These are phyloP conservation scores for Emydocephalus ijimae DNA, from an alignment of 2,113 vertebrate genomes.

Conservation along the genomic window DNA sequence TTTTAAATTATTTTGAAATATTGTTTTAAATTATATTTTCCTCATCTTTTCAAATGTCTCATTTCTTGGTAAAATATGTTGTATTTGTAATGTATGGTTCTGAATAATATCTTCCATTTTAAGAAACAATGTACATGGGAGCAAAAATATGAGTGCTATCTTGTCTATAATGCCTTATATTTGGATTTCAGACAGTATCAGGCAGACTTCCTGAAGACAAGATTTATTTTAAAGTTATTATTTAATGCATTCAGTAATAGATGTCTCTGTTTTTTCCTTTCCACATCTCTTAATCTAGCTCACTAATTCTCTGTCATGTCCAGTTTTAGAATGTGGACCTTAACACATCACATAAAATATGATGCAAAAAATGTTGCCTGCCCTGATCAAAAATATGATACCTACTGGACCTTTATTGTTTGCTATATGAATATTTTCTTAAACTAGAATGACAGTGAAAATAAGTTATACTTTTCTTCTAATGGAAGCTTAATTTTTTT, in stretches of 20 bases:
- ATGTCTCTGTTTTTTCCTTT: not conserved
- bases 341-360: not conserved
- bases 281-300: not conserved
- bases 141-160: not conserved
- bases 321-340: not conserved
- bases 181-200: not conserved
- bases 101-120: not conserved
- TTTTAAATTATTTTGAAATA: not conserved
- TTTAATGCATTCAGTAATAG: not conserved
- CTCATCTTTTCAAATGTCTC: not conserved
- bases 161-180: not conserved
- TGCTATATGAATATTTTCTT: slow-evolving; percentile 5
- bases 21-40: not conserved
- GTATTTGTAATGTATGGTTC: not conserved
- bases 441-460: not conserved
- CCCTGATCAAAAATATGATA: not conserved
- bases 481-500: slow-evolving; percentile 40
- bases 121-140: not conserved
- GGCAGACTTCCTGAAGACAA: not conserved
- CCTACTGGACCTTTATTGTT: not conserved
- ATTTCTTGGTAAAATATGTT: not conserved
- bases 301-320: not conserved
- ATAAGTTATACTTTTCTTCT: slow-evolving; percentile 40
- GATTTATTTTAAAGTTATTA: not conserved
- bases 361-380: not conserved